These are phyloP conservation scores for Alligator mississippiensis DNA, from an alignment of 2,113 vertebrate genomes.

Conservation along the genomic window DNA sequence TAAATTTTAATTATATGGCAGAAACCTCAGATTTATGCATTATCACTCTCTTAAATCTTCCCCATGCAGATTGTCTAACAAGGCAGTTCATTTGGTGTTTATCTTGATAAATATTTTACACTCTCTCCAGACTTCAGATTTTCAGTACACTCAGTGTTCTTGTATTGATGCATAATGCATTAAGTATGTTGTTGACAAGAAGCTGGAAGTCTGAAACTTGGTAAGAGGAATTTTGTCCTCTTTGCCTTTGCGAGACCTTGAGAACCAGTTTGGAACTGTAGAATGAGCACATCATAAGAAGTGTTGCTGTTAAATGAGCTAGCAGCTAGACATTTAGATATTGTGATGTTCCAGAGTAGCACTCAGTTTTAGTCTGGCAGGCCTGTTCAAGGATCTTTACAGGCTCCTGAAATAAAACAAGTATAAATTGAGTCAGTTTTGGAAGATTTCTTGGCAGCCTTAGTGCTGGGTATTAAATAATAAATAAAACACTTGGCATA, in stretches of 20 bases:
- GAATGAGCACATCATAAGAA: not conserved
- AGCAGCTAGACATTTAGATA: not conserved
- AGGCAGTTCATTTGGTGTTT: not conserved
- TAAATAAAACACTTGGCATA: not conserved
- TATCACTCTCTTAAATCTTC: not conserved
- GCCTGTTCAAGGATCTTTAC: not conserved
- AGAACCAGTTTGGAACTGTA: not conserved
- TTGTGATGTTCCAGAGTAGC: not conserved
- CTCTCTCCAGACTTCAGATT: not conserved
- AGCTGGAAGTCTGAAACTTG: not conserved
- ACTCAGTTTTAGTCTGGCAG: not conserved
- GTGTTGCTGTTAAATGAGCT: not conserved
- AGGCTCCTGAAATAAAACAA: not conserved
- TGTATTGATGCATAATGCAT: not conserved
- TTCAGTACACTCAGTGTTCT: not conserved
- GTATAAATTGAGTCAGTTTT: not conserved
- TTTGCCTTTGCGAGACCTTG: not conserved
- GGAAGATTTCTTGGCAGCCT: not conserved
- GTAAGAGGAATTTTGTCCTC: not conserved
- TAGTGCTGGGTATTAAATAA: not conserved
- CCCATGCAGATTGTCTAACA: not conserved
- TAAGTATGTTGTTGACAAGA: not conserved
- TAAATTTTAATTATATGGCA: not conserved
- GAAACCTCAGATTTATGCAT: not conserved
- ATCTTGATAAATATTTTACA: not conserved